A percentile compares a stretch with the other conserved stretches of the same genome.
phyloP scores from a whole-genome alignment of 2,888 invertebrate genomes.

The Ditylenchus weischeri region DNA sequence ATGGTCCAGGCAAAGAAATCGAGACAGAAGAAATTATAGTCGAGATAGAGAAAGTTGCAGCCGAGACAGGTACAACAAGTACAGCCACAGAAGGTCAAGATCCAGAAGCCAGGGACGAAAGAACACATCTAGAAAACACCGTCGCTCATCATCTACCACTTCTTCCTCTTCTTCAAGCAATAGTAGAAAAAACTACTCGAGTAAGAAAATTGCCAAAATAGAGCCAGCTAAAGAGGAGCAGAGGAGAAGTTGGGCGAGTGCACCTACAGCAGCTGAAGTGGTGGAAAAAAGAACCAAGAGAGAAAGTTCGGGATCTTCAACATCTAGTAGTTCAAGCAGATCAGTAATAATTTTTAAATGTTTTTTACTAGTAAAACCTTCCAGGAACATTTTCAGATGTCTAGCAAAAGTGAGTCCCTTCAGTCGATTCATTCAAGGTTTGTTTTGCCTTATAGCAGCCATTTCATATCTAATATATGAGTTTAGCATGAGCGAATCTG shows the following conservation, averaged over 20 bases:
- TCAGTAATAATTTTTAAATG: no score
- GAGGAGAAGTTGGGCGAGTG: neutral
- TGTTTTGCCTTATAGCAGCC: constrained; percentile 38
- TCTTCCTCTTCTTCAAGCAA: constrained; percentile 14
- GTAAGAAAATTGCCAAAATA: neutral
- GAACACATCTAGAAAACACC: constrained; percentile 3
- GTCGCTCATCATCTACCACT: constrained; percentile 4
- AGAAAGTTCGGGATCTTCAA: neutral
- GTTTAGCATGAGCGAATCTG: constrained; percentile 53
- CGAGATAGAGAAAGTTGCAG: constrained; percentile 13
- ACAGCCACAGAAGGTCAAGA: constrained; percentile 9
- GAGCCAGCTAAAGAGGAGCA: neutral
- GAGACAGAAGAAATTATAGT: neutral
- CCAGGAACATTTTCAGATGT: neutral
- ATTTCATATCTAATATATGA: constrained; percentile 39
- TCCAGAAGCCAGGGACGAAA: constrained; percentile 2
- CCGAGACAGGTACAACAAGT: constrained; percentile 8
- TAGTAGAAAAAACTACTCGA: constrained; percentile 7
- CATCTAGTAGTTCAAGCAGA: constrained; percentile 4
- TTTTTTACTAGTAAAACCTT: no score
- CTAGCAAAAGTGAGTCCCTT: constrained; percentile 2
- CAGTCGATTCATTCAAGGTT: constrained; percentile 31
- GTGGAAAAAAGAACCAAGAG: neutral
- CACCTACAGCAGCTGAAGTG: neutral
- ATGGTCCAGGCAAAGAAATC: constrained; percentile 9